Evolutionary conservation across 2,888 invertebrate genomes (phyloP), one percentile per base, ranked within the genome.

Genomic region (Pinctada fucata): DNA sequence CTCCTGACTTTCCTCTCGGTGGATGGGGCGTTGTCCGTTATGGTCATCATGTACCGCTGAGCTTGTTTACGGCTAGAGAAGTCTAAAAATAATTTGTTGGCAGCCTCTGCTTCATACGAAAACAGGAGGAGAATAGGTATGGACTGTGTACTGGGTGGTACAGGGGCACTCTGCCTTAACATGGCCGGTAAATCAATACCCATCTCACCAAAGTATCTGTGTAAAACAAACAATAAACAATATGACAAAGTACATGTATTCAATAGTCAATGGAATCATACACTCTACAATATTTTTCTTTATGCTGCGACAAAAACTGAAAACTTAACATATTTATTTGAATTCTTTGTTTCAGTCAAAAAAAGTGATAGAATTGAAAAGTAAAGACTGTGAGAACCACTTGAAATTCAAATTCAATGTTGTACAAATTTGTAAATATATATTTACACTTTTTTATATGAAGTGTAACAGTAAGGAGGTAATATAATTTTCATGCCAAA

Each of bases 61-160:
- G 79, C 85, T 83, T 91, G 91, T 79, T 90, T 90, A 78, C 87
- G 86, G 76, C 84, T 83, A 31, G 91, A 88, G 79, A 90, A 90
- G 74, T 92, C 91, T 3, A 80, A 82, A 81, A 92, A 90, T 48
- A 90, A 80, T 72, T 87, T 89, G 77, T 86, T 79, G 4, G 91
- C 90, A 3, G 86, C 82, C 76, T 91, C 90, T 0, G 86, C 86
- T 81, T 92, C 91, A 13, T 82, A 82, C 45, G 82, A 84, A 78
- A 89, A 91, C 79, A 92, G 79, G 74, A 92, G 78, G 76, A 92
- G 84, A 65, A 92, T 87, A 63, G 92, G 92, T 4, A 86, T 87
- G 13, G 76, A 82, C 2, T 88, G 85, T 2, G 83, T 84, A 10
- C 49, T 86, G 52, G 92, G 91, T 8, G 86, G 87, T n/a, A 77